Base-by-base conservation (phyloP, 1,140 invertebrate genomes). In the Halotydeus destructor region DNA sequence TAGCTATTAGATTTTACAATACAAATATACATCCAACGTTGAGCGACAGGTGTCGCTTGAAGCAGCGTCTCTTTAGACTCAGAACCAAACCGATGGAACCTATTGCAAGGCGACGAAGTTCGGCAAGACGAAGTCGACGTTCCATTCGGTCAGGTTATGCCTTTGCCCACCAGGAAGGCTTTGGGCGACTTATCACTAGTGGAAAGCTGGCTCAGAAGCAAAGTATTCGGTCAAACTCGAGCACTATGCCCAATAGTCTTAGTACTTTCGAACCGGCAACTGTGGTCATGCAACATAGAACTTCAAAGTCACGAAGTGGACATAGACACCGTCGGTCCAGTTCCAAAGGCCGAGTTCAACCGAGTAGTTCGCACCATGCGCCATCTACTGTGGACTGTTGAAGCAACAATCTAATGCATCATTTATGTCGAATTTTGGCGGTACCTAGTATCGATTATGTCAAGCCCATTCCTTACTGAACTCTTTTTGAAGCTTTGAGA, bases 111-210 rank as follows among this genome's bases (percentile, higher is more conserved):
- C 81, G 83, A 37, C 78, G 82, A 31, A 57, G 57, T 2, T 85
- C 82, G 9, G 75, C 84, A 0, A 69, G 83, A 44, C 69, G 83
- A 49, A 78, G 76, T 35, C 68, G 85, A 21, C 73, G 84, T 38
- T 93, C 85, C 3, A 69, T 96, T 31, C 74, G 91, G 12, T 94
- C 86, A 0, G 91, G 91, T 27, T 99, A 99, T 60, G 93, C 93
- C 1, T 99, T 98, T 65, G 85, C 93, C 24, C 93, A 98, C 64
- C 70, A 75, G 54, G 83, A 93, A 68, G 89, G 93, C 51, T 98
- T 98, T 64, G 93, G 91, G 28, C 71, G 86, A 6, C 74, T 98
- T 19, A 98, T 98, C 54, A 96, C 88, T 4, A 93, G 84, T 27
- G 93, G 93, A 28, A 91, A 91, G 61, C 89, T 96, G 52, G 94